Conservation (phyloP, 1,140 invertebrate species). For the fruit fly (Drosophila melanogaster) region DNA sequence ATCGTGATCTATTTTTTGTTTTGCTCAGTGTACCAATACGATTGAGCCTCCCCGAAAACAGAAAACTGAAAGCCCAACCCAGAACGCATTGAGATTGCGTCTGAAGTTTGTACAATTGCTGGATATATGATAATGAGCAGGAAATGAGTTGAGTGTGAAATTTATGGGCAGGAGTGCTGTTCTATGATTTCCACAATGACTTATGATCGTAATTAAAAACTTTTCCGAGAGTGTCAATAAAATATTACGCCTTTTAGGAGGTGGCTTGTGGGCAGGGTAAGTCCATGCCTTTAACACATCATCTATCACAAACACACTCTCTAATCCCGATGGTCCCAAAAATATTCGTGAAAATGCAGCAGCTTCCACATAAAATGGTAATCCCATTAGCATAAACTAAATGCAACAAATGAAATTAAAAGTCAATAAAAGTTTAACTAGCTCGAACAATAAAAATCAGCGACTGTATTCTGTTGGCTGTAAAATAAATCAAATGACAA, state of each 20-base stretch:
- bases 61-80: conserved; percentile 42
- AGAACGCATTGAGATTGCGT: conserved; percentile 38
- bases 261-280: conserved; percentile 24
- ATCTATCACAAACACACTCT: conserved; percentile 19
- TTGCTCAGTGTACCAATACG: conserved; percentile 6
- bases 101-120: conserved; percentile 59
- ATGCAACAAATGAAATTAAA: conserved; percentile 52
- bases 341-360: conserved; percentile 44
- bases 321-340: conserved; percentile 25
- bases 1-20: neutral
- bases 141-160: conserved; percentile 81
- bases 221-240: conserved; percentile 34
- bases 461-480: conserved; percentile 16
- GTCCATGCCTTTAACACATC: conserved; percentile 31
- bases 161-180: conserved; percentile 74
- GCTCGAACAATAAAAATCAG: conserved; percentile 45
- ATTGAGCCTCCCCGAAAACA: conserved; percentile 25
- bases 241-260: conserved; percentile 36
- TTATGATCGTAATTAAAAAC: conserved; percentile 73
- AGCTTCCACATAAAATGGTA: conserved; percentile 40
- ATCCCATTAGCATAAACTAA: conserved; percentile 51
- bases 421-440: conserved; percentile 51
- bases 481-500: conserved; percentile 6
- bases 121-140: conserved; percentile 78
- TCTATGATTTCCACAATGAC: conserved; percentile 51